Conservation (phyloP, 2,113 vertebrate species). For the Marcusenius ussheri region DNA sequence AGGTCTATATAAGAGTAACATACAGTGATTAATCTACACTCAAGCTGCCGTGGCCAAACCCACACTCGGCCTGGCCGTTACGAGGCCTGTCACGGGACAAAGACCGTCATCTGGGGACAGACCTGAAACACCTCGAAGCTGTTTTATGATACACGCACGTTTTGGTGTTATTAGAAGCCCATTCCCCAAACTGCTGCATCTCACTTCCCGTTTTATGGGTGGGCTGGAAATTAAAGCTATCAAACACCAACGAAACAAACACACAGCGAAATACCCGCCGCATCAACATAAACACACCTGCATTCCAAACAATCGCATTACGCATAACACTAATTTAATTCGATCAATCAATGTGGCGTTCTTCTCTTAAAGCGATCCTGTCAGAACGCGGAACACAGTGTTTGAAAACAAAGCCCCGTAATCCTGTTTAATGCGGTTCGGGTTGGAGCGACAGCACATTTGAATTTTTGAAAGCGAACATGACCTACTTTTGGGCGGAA, state of each 20-base stretch:
- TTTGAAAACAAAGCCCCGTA: not conserved
- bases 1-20: not conserved
- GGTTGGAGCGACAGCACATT: not conserved
- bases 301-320: not conserved
- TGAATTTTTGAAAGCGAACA: conserved; percentile 9
- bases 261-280: not conserved
- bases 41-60: not conserved
- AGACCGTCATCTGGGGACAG: not conserved
- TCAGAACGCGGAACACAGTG: not conserved
- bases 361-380: not conserved
- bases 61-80: not conserved
- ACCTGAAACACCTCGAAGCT: not conserved
- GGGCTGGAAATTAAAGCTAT: conserved; percentile 15
- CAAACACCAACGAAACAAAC: not conserved
- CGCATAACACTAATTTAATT: not conserved
- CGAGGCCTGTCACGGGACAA: not conserved
- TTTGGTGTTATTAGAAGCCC: not conserved
- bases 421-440: conserved; percentile 6
- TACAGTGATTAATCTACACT: not conserved
- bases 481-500: not conserved
- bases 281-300: not conserved
- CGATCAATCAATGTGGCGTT: not conserved
- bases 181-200: not conserved
- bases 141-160: not conserved
- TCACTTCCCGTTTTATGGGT: not conserved